Evolutionary conservation across 2,113 vertebrate species (phyloP).

Genomic region (Gallinago undulata): DNA sequence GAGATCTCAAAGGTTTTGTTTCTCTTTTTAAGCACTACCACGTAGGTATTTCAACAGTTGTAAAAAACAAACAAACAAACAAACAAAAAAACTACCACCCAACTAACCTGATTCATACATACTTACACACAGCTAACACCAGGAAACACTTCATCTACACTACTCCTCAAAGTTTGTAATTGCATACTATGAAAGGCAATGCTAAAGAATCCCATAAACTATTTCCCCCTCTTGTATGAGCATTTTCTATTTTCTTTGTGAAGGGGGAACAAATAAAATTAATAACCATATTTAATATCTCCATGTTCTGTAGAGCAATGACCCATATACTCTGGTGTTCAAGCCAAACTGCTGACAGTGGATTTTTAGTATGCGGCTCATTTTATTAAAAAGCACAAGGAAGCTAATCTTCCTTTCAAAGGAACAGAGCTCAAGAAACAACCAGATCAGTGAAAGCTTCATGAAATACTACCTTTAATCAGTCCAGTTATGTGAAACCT

Average conservation of each 20-base stretch:
- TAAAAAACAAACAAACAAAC: background rate
- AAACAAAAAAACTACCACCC: no score
- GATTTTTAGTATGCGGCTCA: background rate
- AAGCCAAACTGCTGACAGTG: conserved; percentile 24
- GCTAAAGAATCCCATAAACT: background rate
- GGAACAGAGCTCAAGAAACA: background rate
- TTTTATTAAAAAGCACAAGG: conserved; percentile 38
- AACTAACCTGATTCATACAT: background rate
- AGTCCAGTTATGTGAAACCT: background rate
- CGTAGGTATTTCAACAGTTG: background rate
- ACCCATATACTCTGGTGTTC: background rate
- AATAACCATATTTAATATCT: conserved; percentile 43
- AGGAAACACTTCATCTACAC: background rate
- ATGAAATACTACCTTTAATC: conserved; percentile 11
- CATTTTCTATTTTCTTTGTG: background rate
- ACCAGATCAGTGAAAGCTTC: background rate
- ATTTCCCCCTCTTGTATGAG: background rate
- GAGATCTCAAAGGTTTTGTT: background rate
- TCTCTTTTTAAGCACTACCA: background rate
- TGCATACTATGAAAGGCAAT: background rate
- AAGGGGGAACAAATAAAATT: background rate
- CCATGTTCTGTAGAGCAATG: background rate
- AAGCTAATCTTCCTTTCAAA: conserved; percentile 12
- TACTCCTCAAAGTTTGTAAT: background rate
- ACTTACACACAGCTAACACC: background rate